phyloP scores from a whole-genome alignment of 1,140 invertebrate species.

The Drosophila biarmipes region DNA sequence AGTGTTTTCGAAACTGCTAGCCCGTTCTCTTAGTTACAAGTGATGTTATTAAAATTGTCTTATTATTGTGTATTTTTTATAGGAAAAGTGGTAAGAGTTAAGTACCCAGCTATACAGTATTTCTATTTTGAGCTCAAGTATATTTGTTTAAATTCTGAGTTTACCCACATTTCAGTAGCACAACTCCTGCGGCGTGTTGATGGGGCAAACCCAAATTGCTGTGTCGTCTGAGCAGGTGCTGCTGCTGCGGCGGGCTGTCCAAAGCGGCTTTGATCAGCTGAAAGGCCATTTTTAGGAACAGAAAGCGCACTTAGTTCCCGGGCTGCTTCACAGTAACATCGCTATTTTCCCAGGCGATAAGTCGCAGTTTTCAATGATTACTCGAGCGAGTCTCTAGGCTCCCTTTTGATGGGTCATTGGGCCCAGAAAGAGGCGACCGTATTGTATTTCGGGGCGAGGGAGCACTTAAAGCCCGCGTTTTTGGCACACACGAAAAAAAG shows the following conservation, averaged over 20 bases:
- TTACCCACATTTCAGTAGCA: constrained; percentile 77
- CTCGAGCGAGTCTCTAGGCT: not conserved
- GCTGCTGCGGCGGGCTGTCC: constrained; percentile 47
- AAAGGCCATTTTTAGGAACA: constrained; percentile 56
- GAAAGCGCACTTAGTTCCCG: not conserved
- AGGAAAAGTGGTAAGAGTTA: too few relatives aligned
- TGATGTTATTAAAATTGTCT: too few relatives aligned
- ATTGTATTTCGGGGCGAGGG: not conserved
- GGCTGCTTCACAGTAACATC: not conserved
- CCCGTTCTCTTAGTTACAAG: too few relatives aligned
- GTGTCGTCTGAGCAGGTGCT: constrained; percentile 30
- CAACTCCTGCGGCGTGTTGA: constrained; percentile 65
- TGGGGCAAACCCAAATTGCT: constrained; percentile 37
- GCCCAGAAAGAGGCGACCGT: not conserved
- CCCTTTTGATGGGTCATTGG: not conserved
- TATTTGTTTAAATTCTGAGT: not conserved
- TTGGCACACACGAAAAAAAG: constrained; percentile 37
- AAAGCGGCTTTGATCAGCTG: constrained; percentile 69
- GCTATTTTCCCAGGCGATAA: not conserved
- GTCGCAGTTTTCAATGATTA: not conserved
- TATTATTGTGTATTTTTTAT: too few relatives aligned
- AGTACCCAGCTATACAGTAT: too few relatives aligned
- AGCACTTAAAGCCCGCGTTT: constrained; percentile 16
- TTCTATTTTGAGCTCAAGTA: too few relatives aligned
- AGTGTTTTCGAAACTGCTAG: not conserved